Conservation (phyloP, 2,888 invertebrate species). For the Neuroscelio doddi region DNA sequence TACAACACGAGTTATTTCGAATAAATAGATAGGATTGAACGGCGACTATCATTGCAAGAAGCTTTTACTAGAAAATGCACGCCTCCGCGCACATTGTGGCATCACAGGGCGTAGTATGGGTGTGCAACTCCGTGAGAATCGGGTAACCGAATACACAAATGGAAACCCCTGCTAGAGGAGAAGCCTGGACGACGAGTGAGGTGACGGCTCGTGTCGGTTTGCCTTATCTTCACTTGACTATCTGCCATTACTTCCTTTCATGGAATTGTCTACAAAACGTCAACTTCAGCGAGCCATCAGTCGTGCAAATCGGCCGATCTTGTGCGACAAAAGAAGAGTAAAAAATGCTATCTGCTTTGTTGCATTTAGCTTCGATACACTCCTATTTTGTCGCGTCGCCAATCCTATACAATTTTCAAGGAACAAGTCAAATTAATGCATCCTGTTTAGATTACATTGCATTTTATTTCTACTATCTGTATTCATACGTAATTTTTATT, state of each 20-base stretch:
- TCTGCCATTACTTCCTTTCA: slow-evolving; percentile 64
- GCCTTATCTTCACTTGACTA: slow-evolving; percentile 60
- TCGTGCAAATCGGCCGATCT: slow-evolving; percentile 5
- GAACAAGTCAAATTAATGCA: slow-evolving; percentile 2
- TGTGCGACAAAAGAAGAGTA: too few species aligned
- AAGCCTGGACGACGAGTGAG: slow-evolving; percentile 51
- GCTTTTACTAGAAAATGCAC: slow-evolving; percentile 56
- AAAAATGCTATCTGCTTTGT: slow-evolving; percentile 1
- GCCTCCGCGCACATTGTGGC: slow-evolving; percentile 48
- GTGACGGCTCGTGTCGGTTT: slow-evolving; percentile 61
- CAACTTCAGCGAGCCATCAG: slow-evolving; percentile 31
- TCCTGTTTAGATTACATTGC: too few species aligned
- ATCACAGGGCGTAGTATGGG: slow-evolving; percentile 49
- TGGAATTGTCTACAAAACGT: slow-evolving; percentile 47
- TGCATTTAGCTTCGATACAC: background rate
- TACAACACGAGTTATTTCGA: background rate
- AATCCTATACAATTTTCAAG: background rate
- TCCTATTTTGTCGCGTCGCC: slow-evolving; percentile 1
- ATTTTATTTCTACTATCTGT: too few species aligned
- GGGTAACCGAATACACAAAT: slow-evolving; percentile 63
- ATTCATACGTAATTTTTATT: too few species aligned
- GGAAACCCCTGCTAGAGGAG: slow-evolving; percentile 54
- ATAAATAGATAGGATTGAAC: background rate
- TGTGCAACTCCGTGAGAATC: slow-evolving; percentile 50
- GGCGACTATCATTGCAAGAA: slow-evolving; percentile 50